Conservation (phyloP, 2,113 vertebrate genomes). For the Thermophis baileyi region DNA sequence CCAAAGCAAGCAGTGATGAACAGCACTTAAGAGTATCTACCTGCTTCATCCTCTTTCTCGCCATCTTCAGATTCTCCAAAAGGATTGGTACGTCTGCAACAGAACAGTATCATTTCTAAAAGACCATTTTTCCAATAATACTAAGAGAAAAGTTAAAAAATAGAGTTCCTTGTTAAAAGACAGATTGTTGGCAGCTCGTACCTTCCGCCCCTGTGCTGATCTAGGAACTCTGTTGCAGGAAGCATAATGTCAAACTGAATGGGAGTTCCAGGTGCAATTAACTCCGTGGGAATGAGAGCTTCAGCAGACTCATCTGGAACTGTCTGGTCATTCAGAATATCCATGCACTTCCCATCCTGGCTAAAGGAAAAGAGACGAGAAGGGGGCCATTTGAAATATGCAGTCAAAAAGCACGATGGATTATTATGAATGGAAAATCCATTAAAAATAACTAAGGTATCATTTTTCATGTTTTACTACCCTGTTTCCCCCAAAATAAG, state of each 20-base stretch:
- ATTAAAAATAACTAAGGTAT: neutral
- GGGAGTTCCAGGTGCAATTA: constrained; percentile 91
- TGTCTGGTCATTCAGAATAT: constrained; percentile 52
- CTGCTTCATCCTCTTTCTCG: constrained; percentile 77
- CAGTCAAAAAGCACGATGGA: neutral
- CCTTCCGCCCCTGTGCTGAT: constrained; percentile 90
- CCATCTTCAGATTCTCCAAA: constrained; percentile 90
- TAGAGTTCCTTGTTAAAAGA: neutral
- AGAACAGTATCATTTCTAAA: neutral
- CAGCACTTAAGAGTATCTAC: constrained; percentile 63
- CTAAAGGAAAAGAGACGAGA: constrained; percentile 51
- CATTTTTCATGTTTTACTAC: neutral
- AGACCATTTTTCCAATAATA: neutral
- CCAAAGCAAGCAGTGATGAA: neutral
- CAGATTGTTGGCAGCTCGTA: constrained; percentile 33
- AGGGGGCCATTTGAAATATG: fast-evolving
- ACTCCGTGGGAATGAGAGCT: constrained; percentile 70
- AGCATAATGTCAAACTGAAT: constrained; percentile 97
- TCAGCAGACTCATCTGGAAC: constrained; percentile 57
- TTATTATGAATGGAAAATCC: neutral
- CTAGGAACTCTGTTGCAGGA: constrained; percentile 89
- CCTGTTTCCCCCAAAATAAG: too few relatives aligned
- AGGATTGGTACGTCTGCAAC: constrained; percentile 86
- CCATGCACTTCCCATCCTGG: constrained; percentile 57
- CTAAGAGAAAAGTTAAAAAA: neutral